Evolutionary conservation across 2,113 vertebrate species (phyloP).

Genomic region (Pterophyllum scalare): DNA sequence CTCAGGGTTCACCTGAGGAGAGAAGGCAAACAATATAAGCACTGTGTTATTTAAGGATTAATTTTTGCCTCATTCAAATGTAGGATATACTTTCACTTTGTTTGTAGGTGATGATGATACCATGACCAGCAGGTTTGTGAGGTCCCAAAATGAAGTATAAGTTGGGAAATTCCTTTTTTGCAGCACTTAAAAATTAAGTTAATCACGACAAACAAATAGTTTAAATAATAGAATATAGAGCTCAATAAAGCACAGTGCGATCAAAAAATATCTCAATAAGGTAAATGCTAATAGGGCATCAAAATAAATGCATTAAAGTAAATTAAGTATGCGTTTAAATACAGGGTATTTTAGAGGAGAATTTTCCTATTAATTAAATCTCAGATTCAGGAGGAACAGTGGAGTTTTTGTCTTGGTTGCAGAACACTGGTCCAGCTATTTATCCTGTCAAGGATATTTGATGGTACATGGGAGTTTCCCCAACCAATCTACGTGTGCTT

Average conservation of each 20-base stretch:
- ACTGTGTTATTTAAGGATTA: too few species aligned
- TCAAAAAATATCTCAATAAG: neutral
- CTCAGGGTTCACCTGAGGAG: too few species aligned
- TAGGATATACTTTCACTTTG: neutral
- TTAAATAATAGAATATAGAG: neutral
- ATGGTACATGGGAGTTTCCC: too few species aligned
- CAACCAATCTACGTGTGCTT: too few species aligned
- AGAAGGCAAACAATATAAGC: too few species aligned
- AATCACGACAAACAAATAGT: accelerated
- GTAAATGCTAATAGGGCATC: accelerated
- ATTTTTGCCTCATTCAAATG: neutral
- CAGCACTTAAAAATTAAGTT: neutral
- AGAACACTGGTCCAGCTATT: too few species aligned
- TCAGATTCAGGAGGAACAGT: too few species aligned
- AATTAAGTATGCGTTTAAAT: too few species aligned
- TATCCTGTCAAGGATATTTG: too few species aligned
- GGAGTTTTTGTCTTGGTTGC: too few species aligned
- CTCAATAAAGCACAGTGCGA: neutral
- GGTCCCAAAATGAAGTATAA: neutral
- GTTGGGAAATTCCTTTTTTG: neutral
- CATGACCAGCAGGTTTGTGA: neutral
- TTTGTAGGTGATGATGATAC: neutral
- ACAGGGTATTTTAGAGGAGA: too few species aligned
- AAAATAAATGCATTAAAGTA: accelerated
- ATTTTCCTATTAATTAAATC: too few species aligned